phyloP scores from a whole-genome alignment of 2,888 invertebrate genomes.

The Xestia ashworthii region DNA sequence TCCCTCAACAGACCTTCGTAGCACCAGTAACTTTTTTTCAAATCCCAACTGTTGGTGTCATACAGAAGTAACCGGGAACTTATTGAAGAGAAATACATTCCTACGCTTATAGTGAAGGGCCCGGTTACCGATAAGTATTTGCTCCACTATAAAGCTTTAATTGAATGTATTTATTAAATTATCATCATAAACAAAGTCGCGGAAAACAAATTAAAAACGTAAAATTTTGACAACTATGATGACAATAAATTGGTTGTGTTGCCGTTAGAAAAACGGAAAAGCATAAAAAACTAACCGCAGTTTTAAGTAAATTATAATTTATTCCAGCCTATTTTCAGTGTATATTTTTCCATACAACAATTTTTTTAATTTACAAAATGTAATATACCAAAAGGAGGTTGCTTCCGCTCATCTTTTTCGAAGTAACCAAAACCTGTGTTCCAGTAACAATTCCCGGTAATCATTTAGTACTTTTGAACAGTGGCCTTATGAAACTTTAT shows the following conservation, averaged over 20 bases:
- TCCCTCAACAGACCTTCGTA: conserved; percentile 85
- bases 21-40: conserved; percentile 88
- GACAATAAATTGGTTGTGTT: conserved; percentile 32
- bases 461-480: too few relatives aligned
- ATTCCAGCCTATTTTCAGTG: too few relatives aligned
- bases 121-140: conserved; percentile 53
- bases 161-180: conserved; percentile 40
- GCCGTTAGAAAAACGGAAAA: not conserved
- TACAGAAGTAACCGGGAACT: conserved; percentile 90
- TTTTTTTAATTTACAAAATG: too few relatives aligned
- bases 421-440: not conserved
- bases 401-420: not conserved
- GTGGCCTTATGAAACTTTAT: too few relatives aligned
- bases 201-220: conserved; percentile 67
- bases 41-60: conserved; percentile 89
- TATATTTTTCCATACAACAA: too few relatives aligned
- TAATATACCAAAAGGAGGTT: not conserved
- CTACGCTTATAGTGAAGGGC: conserved; percentile 57
- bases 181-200: conserved; percentile 55
- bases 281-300: not conserved
- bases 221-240: conserved; percentile 68
- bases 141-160: conserved; percentile 37
- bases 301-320: too few relatives aligned
- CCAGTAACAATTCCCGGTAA: too few relatives aligned
- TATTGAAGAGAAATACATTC: conserved; percentile 91